phyloP scores from a whole-genome alignment of 2,797 vertebrate species.

The Oryzias sinensis region DNA sequence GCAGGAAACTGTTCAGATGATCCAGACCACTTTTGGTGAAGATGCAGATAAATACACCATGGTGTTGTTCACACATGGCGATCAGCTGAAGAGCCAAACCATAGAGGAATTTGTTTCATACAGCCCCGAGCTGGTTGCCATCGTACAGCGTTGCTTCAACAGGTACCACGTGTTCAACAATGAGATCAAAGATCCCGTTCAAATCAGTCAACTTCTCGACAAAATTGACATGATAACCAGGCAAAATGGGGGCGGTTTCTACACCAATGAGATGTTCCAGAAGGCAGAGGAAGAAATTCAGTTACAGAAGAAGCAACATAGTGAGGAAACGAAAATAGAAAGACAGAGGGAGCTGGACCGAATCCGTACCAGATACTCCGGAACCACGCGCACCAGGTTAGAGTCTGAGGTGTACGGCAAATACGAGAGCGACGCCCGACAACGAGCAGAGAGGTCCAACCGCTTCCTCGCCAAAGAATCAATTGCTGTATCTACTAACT shows the following conservation, averaged over 20 bases:
- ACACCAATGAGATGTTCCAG: constrained; percentile 53
- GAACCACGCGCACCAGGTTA: not conserved
- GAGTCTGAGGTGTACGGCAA: constrained; percentile 22
- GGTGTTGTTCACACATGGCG: constrained; percentile 60
- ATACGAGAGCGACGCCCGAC: constrained; percentile 38
- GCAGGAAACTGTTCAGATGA: constrained; percentile 43
- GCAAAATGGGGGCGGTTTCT: constrained; percentile 28
- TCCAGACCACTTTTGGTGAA: constrained; percentile 53
- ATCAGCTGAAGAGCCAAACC: constrained; percentile 41
- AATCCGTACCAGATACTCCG: constrained; percentile 16
- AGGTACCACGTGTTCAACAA: constrained; percentile 59
- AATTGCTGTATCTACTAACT: constrained; percentile 13
- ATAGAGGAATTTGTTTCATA: constrained; percentile 47
- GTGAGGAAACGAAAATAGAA: constrained; percentile 30
- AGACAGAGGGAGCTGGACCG: constrained; percentile 30
- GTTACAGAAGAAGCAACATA: constrained; percentile 40
- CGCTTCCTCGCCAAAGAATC: constrained; percentile 14
- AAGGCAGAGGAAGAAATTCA: constrained; percentile 49
- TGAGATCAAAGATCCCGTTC: constrained; percentile 44
- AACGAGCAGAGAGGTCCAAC: constrained; percentile 40
- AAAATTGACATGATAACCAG: constrained; percentile 49
- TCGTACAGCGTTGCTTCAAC: constrained; percentile 28
- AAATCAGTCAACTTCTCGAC: constrained; percentile 40
- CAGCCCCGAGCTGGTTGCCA: constrained; percentile 27
- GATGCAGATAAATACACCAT: constrained; percentile 44